Conservation (phyloP, 53 echinoderm and acorn worm species). For the Zoroaster sp. region DNA sequence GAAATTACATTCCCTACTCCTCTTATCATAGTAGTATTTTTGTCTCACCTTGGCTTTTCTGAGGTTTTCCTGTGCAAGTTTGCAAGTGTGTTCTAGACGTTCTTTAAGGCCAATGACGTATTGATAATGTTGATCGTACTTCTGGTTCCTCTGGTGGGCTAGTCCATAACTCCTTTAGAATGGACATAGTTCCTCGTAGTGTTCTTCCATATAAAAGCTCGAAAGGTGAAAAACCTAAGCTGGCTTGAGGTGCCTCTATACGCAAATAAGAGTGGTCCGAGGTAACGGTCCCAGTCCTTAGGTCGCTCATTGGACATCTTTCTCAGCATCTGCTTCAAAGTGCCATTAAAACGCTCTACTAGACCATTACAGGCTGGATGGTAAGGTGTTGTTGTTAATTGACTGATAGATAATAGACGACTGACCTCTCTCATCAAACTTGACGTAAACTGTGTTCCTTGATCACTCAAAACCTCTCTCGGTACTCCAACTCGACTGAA, state of each 20-base stretch:
- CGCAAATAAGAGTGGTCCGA: too few relatives aligned
- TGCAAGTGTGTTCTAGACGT: conserved; percentile 49
- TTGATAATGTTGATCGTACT: conserved; percentile 37
- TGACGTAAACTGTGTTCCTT: conserved; percentile 50
- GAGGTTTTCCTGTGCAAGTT: conserved; percentile 28
- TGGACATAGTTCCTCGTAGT: conserved; percentile 55
- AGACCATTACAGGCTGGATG: too few relatives aligned
- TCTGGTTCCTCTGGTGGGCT: not conserved
- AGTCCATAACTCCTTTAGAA: conserved; percentile 64
- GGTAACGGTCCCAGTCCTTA: too few relatives aligned
- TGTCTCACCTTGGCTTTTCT: conserved; percentile 12
- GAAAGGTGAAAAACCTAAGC: conserved; percentile 61
- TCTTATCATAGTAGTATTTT: conserved; percentile 26
- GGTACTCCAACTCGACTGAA: conserved; percentile 55
- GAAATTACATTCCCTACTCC: conserved; percentile 25
- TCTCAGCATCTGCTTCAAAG: conserved; percentile 34
- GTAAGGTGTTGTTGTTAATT: conserved; percentile 46
- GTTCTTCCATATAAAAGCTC: conserved; percentile 54
- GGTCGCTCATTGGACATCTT: conserved; percentile 59
- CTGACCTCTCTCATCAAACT: conserved; percentile 51
- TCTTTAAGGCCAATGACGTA: conserved; percentile 57
- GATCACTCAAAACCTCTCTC: conserved; percentile 43
- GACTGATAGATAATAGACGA: conserved; percentile 38
- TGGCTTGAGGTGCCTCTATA: conserved; percentile 58
- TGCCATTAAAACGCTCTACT: too few relatives aligned